Conservation (phyloP, 2,797 vertebrate genomes). For the Onychomys leucogaster region DNA sequence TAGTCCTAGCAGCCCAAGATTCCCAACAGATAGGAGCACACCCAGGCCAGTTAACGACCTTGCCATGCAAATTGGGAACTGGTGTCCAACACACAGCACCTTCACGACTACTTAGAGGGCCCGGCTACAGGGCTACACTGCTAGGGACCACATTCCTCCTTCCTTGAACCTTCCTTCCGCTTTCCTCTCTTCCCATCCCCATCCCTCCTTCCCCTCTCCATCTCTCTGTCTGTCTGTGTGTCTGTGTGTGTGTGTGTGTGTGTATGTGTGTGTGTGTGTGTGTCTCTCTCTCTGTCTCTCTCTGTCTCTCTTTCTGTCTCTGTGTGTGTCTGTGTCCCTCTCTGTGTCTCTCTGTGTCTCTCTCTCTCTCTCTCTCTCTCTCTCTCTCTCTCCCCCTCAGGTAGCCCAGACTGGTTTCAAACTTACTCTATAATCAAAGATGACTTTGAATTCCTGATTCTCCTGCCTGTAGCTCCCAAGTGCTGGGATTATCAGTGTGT, state of each 20-base stretch:
- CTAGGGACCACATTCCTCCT: background rate
- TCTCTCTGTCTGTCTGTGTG: too few species aligned
- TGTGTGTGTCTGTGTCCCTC: too few species aligned
- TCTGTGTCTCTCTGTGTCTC: too few species aligned
- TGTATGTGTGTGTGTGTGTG: too few species aligned
- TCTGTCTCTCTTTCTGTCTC: too few species aligned
- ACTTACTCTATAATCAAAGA: background rate
- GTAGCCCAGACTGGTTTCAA: background rate
- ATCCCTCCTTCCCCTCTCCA: background rate
- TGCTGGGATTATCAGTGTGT: background rate
- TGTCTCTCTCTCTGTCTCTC: too few species aligned
- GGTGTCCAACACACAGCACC: background rate
- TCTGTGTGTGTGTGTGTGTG: too few species aligned
- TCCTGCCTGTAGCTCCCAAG: background rate
- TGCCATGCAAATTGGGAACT: background rate
- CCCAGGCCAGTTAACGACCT: rapidly evolving
- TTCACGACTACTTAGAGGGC: too few species aligned
- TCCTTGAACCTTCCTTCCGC: too few species aligned
- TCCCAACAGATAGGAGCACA: background rate
- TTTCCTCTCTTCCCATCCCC: too few species aligned
- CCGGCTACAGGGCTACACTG: background rate
- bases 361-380: too few species aligned
- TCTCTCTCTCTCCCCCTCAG: too few species aligned
- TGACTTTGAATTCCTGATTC: background rate
- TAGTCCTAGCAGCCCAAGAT: background rate